Percentiles rank a stretch among this genome's conserved stretches.
Conservation (phyloP, 2,888 invertebrate species). For the Conistra vaccinii region DNA sequence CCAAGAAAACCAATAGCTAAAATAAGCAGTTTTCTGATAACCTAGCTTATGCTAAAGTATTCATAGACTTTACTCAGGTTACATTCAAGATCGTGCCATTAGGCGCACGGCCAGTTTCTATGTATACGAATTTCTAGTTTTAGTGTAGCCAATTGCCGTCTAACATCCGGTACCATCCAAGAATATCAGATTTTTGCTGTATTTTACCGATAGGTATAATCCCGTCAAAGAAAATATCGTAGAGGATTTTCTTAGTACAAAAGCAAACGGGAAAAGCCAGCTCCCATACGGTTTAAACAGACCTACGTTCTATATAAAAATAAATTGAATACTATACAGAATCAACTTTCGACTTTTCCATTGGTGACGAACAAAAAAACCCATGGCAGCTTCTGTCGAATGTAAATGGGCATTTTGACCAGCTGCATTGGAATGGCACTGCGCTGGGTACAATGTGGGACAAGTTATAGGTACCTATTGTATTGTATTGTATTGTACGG, state of each 20-base stretch:
- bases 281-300: conserved; percentile 47
- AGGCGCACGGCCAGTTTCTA: not conserved
- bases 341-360: conserved; percentile 55
- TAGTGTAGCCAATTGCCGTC: not conserved
- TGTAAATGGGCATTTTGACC: conserved; percentile 66
- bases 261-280: conserved; percentile 15
- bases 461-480: conserved; percentile 41
- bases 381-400: conserved; percentile 58
- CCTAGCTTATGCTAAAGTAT: not conserved
- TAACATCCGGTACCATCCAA: not conserved
- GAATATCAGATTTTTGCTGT: not conserved
- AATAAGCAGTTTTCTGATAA: not conserved
- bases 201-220: not conserved
- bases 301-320: conserved; percentile 53
- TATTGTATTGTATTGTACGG: conserved; percentile 66
- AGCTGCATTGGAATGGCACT: conserved; percentile 51
- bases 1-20: no score
- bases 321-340: conserved; percentile 66
- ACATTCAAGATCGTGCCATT: not conserved
- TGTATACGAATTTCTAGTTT: not conserved
- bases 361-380: conserved; percentile 58
- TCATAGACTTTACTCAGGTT: not conserved
- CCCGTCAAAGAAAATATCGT: not conserved
- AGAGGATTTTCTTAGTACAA: conserved; percentile 13
- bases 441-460: conserved; percentile 44